Base-by-base conservation (phyloP, 2,888 invertebrate species). In the Exephanes ischioxanthus region DNA sequence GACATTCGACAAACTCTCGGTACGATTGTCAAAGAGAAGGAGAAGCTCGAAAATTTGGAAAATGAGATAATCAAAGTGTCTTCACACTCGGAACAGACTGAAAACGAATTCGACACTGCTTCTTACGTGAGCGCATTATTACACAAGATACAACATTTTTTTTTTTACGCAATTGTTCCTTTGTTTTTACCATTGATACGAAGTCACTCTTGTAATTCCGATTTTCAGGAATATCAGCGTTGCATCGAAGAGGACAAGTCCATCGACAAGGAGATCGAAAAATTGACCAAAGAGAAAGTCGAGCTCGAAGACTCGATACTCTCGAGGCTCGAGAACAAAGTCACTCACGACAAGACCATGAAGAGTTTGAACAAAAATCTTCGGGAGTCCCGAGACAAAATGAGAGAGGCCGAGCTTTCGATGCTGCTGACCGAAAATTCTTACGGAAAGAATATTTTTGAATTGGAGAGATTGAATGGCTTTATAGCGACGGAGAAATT, bases 321-420 rank as follows among this genome's bases (percentile, higher is more conserved):
- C 6, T 92, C 93, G 26, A 95, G 96, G 82, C 94, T 97, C 0
- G 96, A 97, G 90, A 96, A 96, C 14, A 96, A 96, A 90, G 92
- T 96, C 5, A 95, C 96, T 5, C 96, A 96, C 63, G 96, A 97
- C 89, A 97, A 97, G 90, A 96, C 96, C 0, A 95, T 96, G 4
- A 91, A 91, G 67, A 91, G 94, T 87, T 89, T 95, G 94, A 96
- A 92, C 94, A 95, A 95, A 90, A 87, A 94, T 6, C 89, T 95
- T 4, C 92, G 93, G 16, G 94, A 95, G 37, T 88, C 93, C 0
- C 95, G 95, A 85, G 94, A 94, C 45, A 92, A 93, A 61, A 94
- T 95, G 61, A 93, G 95, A 48, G 92, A 93, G 63, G 94, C 95
- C 94, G 96, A 96, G 94, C 94, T 96, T 83, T 89, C 94, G 4